Evolutionary conservation across 92 coral and sea anemone species (phyloP).

Genomic region (Siderastrea siderea): DNA sequence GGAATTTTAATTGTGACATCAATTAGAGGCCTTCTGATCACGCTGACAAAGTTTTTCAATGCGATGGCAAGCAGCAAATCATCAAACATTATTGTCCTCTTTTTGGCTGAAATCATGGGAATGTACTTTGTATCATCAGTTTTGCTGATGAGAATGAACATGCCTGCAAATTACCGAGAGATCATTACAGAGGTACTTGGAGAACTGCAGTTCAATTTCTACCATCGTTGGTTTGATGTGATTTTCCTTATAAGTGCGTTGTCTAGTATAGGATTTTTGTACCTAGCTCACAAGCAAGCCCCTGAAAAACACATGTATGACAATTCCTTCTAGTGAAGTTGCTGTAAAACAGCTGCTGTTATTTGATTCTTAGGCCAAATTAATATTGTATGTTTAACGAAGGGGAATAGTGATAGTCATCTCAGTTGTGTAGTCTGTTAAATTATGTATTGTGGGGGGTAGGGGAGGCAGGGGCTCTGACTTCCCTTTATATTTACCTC

Average conservation of each 20-base stretch:
- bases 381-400: no score
- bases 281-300: constrained; percentile 98
- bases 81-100: constrained; percentile 91
- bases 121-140: constrained; percentile 99
- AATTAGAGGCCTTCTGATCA: constrained; percentile 96
- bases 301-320: constrained; percentile 98
- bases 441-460: no score
- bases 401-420: no score
- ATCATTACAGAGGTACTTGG: constrained; percentile 98
- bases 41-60: constrained; percentile 97
- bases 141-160: constrained; percentile 95
- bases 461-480: no score
- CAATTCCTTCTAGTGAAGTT: constrained; percentile 29
- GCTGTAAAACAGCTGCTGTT: background rate
- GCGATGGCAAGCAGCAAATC: constrained; percentile 99
- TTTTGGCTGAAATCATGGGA: constrained; percentile 97
- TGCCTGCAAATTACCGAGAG: constrained; percentile 95
- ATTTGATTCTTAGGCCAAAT: no score
- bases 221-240: constrained; percentile 99
- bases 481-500: no score
- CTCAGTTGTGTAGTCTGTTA: no score
- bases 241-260: constrained; percentile 96
- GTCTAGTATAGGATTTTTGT: constrained; percentile 96
- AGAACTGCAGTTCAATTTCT: constrained; percentile 95
- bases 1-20: constrained; percentile 98